A percentile compares a stretch with the other conserved stretches of the same genome.
Conservation (phyloP, 1,140 invertebrate species). For the Triops cancriformis region DNA sequence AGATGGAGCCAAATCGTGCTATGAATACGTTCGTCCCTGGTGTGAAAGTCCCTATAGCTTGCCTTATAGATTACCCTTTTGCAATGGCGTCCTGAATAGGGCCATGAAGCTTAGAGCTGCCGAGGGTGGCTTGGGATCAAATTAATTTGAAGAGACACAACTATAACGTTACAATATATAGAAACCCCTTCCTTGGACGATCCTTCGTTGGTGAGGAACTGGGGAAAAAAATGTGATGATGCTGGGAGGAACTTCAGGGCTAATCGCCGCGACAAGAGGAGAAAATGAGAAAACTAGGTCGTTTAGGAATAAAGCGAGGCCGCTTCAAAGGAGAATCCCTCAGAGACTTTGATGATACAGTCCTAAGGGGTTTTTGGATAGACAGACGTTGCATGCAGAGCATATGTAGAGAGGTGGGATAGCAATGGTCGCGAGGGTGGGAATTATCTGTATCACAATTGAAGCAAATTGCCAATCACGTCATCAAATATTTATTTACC, state of each 20-base stretch:
- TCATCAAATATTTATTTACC: no score
- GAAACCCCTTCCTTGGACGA: background rate
- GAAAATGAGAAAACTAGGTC: background rate
- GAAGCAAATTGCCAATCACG: no score
- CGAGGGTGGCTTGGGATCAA: background rate
- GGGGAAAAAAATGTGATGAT: background rate
- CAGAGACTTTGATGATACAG: background rate
- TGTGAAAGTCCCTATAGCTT: constrained; percentile 13
- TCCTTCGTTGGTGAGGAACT: background rate
- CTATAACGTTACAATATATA: no score
- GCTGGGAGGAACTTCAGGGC: background rate
- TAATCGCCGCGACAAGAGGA: background rate
- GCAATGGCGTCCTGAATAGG: background rate
- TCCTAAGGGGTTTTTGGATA: background rate
- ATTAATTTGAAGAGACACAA: background rate
- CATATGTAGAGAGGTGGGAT: no score
- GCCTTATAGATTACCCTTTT: constrained; percentile 8
- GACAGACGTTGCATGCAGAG: background rate
- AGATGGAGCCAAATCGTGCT: background rate
- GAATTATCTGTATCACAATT: no score
- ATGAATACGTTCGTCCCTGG: constrained; percentile 1
- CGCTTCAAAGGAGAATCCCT: background rate
- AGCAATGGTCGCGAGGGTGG: no score
- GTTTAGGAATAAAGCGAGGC: background rate
- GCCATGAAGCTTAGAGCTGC: background rate